These are phyloP conservation scores for Heteronetta atricapilla DNA, from an alignment of 2,113 vertebrate species.

Conservation along the genomic window DNA sequence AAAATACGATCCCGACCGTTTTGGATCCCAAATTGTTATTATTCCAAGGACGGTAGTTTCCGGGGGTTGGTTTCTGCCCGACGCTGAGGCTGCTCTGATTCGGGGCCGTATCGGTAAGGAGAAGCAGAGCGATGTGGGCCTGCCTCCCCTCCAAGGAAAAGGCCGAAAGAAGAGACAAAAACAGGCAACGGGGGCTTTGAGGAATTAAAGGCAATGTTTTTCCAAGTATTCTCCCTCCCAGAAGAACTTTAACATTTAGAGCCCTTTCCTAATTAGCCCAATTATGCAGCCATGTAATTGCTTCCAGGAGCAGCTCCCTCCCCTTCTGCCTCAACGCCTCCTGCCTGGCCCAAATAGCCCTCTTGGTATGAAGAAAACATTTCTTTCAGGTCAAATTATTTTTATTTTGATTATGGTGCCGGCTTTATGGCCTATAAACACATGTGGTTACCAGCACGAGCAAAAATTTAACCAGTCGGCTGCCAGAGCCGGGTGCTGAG, in stretches of 20 bases:
- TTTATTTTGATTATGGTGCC: neutral
- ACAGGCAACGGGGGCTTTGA: neutral
- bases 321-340: neutral
- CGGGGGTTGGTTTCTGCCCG: neutral
- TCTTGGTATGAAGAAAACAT: constrained; percentile 37
- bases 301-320: constrained; percentile 19
- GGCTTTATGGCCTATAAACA: neutral
- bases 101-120: neutral
- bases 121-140: neutral
- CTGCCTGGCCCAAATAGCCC: constrained; percentile 39
- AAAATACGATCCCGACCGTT: neutral
- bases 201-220: constrained; percentile 28
- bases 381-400: constrained; percentile 50
- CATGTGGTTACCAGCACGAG: neutral
- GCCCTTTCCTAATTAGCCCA: constrained; percentile 51
- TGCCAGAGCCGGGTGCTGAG: neutral
- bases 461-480: neutral
- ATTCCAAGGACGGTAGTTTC: neutral
- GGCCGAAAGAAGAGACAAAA: neutral
- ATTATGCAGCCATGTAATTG: constrained; percentile 52
- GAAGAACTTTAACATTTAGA: constrained; percentile 17
- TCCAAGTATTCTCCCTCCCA: neutral
- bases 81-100: neutral
- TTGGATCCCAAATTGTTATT: neutral
- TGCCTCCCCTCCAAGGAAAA: neutral